A percentile compares a stretch with the other conserved stretches of the same genome.
Conservation (phyloP, 2,888 invertebrate species). For the Coenonympha glycerion region DNA sequence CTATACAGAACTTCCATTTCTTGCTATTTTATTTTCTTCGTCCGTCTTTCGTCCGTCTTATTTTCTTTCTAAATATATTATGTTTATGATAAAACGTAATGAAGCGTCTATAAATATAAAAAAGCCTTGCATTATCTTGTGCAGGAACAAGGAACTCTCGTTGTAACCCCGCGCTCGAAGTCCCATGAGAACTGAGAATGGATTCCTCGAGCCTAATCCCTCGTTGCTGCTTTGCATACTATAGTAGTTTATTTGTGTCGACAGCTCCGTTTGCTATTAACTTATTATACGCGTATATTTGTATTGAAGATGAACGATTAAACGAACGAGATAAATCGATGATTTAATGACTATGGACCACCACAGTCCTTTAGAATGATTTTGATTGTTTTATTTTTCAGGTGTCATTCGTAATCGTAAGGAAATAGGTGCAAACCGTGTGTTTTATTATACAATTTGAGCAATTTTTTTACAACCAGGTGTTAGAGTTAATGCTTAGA, state of each 20-base stretch:
- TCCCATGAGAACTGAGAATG: slow-evolving; percentile 58
- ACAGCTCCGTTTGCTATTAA: slow-evolving; percentile 3
- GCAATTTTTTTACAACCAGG: too few relatives aligned
- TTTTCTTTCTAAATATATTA: too few relatives aligned
- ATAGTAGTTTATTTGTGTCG: slow-evolving; percentile 49
- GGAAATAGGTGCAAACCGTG: too few relatives aligned
- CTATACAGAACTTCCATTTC: too few relatives aligned
- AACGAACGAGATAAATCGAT: not conserved
- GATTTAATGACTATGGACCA: not conserved
- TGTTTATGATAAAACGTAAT: too few relatives aligned
- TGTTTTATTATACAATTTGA: too few relatives aligned
- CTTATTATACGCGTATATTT: not conserved
- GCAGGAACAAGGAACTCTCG: not conserved
- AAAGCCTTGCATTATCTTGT: slow-evolving; percentile 4
- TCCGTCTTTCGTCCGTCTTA: too few relatives aligned
- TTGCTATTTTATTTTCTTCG: too few relatives aligned
- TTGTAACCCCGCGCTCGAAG: slow-evolving; percentile 24
- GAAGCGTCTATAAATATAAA: slow-evolving; percentile 13
- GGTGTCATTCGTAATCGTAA: too few relatives aligned
- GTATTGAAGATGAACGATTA: not conserved
- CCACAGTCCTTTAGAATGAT: too few relatives aligned
- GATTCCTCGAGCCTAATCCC: slow-evolving; percentile 52
- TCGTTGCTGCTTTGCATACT: slow-evolving; percentile 45
- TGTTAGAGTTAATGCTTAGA: too few relatives aligned
- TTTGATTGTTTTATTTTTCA: too few relatives aligned